A percentile compares a stretch with the other conserved stretches of the same genome.
These are phyloP conservation scores for Erythrolamprus reginae DNA, from an alignment of 2,113 vertebrate genomes.

Conservation along the genomic window DNA sequence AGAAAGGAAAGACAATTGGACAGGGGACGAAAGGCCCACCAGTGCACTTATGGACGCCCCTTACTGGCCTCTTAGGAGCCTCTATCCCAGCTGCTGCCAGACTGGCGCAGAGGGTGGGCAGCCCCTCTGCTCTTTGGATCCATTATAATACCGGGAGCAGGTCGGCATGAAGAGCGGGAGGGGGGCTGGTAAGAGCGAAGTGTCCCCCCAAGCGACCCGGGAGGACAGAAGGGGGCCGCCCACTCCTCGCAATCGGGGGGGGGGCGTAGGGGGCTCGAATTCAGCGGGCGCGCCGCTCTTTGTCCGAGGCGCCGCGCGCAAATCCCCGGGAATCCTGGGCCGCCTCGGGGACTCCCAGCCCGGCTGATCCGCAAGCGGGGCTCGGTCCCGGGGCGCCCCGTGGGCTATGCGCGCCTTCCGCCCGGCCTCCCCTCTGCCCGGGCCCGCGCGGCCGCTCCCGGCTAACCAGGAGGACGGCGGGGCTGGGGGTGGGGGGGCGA, in stretches of 20 bases:
- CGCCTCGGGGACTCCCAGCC: neutral
- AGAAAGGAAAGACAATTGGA: too few relatives aligned
- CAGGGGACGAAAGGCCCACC: too few relatives aligned
- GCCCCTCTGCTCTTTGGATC: neutral
- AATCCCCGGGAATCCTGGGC: neutral
- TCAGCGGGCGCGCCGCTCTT: neutral
- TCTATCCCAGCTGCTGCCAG: neutral
- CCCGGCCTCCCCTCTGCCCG: neutral
- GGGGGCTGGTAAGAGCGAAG: neutral
- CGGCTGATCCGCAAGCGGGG: neutral
- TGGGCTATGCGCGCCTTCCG: too few relatives aligned
- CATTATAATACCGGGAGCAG: fast-evolving
- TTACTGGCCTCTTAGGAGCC: too few relatives aligned
- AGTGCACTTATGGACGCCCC: too few relatives aligned
- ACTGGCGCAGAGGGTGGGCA: neutral
- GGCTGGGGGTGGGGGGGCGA: neutral
- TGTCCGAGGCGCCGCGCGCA: neutral
- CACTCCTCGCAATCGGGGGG: too few relatives aligned
- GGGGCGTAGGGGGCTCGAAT: neutral
- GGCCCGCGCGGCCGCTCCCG: neutral
- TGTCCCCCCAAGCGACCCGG: neutral
- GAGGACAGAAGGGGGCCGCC: neutral
- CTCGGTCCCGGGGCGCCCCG: neutral
- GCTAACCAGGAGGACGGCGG: neutral
- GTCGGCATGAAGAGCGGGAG: neutral